phyloP scores from a whole-genome alignment of 37 sponge, comb jelly and placozoan species.

The Ephydatia muelleri region DNA sequence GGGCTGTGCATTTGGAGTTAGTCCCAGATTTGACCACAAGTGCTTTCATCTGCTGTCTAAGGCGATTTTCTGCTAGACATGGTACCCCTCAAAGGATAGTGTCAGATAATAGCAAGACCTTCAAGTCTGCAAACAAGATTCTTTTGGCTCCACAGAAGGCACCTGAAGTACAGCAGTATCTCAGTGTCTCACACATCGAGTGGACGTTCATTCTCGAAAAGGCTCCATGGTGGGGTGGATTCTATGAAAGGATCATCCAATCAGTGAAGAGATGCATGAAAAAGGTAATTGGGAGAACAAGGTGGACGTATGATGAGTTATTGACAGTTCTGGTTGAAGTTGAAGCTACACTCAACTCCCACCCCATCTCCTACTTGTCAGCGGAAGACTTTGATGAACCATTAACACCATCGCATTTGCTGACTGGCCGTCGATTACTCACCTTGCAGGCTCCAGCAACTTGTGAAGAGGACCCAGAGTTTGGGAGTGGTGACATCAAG shows the following conservation, averaged over 20 bases:
- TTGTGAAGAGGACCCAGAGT: background rate
- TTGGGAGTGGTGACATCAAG: background rate
- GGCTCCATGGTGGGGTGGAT: slow-evolving; percentile 2
- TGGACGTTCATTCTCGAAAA: background rate
- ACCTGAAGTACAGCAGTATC: too few species aligned
- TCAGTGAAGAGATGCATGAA: background rate
- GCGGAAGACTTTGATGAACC: slow-evolving; percentile 4
- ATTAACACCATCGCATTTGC: background rate
- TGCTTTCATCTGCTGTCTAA: too few species aligned
- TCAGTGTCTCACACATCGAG: slow-evolving; percentile 9
- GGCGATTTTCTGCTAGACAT: too few species aligned
- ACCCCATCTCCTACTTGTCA: background rate
- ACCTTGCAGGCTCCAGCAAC: background rate
- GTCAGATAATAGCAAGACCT: too few species aligned
- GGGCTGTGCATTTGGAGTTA: slow-evolving; percentile 19
- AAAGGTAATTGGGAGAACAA: background rate
- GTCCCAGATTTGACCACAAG: background rate
- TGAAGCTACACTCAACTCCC: too few species aligned
- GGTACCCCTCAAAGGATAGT: too few species aligned
- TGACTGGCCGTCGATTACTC: background rate
- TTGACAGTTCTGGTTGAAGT: too few species aligned
- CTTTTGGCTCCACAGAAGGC: too few species aligned
- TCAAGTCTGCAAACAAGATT: background rate
- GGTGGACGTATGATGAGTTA: background rate
- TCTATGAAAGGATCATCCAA: slow-evolving; percentile 1